phyloP scores from a whole-genome alignment of 1,140 invertebrate species.

The Drosophila obscura region DNA sequence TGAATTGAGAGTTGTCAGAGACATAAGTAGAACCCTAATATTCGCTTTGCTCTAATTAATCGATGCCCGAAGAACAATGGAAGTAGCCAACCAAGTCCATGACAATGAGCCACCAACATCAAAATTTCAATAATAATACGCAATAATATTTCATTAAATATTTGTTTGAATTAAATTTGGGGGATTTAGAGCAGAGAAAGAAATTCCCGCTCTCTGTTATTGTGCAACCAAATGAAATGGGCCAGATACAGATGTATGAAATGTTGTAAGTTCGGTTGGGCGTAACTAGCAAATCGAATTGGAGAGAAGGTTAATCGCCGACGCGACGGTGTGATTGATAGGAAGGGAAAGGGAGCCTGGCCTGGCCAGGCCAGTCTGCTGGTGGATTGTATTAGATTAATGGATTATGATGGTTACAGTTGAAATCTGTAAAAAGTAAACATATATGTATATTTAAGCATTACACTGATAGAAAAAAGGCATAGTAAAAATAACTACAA shows the following conservation, averaged over 20 bases:
- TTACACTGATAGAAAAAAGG: too few species aligned
- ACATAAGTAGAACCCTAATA: constrained; percentile 7
- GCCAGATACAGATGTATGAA: constrained; percentile 9
- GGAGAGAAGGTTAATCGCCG: constrained; percentile 47
- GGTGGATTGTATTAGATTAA: background rate
- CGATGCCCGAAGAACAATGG: constrained; percentile 41
- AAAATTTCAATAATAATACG: constrained; percentile 21
- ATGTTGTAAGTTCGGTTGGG: constrained; percentile 17
- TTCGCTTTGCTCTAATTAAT: constrained; percentile 59
- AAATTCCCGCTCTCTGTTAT: constrained; percentile 21
- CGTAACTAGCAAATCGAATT: constrained; percentile 18
- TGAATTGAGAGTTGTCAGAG: too few species aligned
- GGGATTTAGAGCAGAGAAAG: constrained; percentile 43
- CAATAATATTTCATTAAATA: background rate
- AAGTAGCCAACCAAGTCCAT: constrained; percentile 33
- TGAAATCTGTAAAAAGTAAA: background rate
- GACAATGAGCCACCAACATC: constrained; percentile 12
- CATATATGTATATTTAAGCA: too few species aligned
- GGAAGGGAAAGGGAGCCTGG: constrained; percentile 25
- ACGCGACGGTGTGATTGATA: constrained; percentile 31
- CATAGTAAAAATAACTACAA: too few species aligned
- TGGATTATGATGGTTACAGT: background rate
- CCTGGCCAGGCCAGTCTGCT: background rate
- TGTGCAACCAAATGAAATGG: constrained; percentile 16
- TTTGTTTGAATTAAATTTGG: background rate